Conservation (phyloP, 2,113 vertebrate genomes). For the Ciconia stormi region DNA sequence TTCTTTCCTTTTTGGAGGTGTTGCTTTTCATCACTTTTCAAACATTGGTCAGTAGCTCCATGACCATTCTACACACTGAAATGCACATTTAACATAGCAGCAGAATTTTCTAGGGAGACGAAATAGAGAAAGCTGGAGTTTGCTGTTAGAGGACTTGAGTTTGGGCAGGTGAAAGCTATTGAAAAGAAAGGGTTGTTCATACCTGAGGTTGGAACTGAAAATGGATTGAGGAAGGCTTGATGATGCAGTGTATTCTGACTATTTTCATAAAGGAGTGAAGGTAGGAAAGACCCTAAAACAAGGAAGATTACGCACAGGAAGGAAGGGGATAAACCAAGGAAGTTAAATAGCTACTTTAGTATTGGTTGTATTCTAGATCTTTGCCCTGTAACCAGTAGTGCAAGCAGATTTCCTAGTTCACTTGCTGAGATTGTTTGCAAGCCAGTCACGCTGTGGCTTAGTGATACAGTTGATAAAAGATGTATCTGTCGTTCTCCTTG, state of each 20-base stretch:
- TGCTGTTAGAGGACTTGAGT: not conserved
- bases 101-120: not conserved
- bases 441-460: not conserved
- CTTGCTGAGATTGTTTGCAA: not conserved
- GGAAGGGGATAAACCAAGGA: not conserved
- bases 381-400: not conserved
- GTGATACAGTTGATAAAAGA: not conserved
- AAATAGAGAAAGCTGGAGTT: not conserved
- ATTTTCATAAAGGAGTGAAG: not conserved
- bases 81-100: not conserved
- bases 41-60: accelerated
- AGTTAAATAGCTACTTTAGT: not conserved
- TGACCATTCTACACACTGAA: not conserved
- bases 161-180: not conserved
- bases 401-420: not conserved
- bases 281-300: not conserved
- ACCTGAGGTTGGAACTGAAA: not conserved
- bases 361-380: not conserved
- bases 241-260: not conserved
- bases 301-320: too few species aligned
- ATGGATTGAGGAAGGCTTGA: not conserved
- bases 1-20: not conserved
- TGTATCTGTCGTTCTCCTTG: not conserved
- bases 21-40: not conserved
- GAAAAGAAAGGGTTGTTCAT: not conserved